These are phyloP conservation scores for Hypselothyrea guttata DNA, from an alignment of 2,888 invertebrate genomes.

Conservation along the genomic window DNA sequence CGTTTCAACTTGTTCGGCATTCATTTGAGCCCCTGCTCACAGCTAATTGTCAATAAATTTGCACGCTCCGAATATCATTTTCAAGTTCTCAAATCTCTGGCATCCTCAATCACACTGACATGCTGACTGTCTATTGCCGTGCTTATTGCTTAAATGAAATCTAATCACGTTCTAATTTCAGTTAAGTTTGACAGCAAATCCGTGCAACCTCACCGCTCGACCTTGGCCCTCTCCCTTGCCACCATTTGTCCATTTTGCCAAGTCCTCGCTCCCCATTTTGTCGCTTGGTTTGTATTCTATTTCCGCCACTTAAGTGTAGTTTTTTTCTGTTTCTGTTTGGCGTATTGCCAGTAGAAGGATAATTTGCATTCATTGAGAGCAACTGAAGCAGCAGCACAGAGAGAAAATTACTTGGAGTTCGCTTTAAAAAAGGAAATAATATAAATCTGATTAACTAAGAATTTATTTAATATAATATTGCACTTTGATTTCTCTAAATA, in stretches of 20 bases:
- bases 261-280: constrained; percentile 20
- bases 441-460: too few species aligned
- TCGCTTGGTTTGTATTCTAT: constrained; percentile 49
- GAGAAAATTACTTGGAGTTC: background rate
- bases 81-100: constrained; percentile 19
- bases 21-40: background rate
- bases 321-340: constrained; percentile 29
- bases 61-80: constrained; percentile 67
- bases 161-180: constrained; percentile 77
- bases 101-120: constrained; percentile 44
- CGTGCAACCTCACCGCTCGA: constrained; percentile 11
- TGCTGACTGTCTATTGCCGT: constrained; percentile 65
- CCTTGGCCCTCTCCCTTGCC: constrained; percentile 15
- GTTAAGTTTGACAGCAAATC: constrained; percentile 70
- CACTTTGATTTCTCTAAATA: too few species aligned
- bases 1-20: constrained; percentile 11
- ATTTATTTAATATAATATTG: too few species aligned
- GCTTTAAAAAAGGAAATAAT: too few species aligned
- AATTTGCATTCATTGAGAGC: constrained; percentile 52
- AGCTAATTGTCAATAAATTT: constrained; percentile 71
- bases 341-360: constrained; percentile 30
- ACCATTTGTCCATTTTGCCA: background rate
- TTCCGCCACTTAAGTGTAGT: constrained; percentile 60
- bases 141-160: constrained; percentile 74
- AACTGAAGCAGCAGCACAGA: background rate